Percentiles rank a stretch among this genome's conserved stretches.
Evolutionary conservation across 2,797 vertebrate species (phyloP).

Genomic region (Tiaroga cobitis): DNA sequence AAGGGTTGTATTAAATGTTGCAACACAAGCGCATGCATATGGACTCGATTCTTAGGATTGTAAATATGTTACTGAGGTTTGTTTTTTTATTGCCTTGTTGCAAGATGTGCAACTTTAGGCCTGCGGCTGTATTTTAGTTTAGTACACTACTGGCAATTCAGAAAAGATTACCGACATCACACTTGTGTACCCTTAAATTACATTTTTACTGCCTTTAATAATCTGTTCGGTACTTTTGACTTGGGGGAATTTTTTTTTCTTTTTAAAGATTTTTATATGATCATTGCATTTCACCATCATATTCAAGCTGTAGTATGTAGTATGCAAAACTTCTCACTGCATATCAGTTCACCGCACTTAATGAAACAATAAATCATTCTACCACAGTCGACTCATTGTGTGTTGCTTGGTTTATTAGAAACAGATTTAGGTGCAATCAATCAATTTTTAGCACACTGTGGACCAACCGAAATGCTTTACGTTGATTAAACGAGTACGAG

Average conservation of each 20-base stretch:
- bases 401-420: conserved; percentile 35
- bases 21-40: background rate
- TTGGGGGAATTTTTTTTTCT: background rate
- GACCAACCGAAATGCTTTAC: background rate
- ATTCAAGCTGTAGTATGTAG: background rate
- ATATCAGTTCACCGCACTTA: conserved; percentile 18
- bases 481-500: background rate
- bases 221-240: conserved; percentile 6
- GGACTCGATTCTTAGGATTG: conserved; percentile 28
- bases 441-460: background rate
- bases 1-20: conserved; percentile 15
- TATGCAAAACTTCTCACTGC: conserved; percentile 16
- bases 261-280: background rate
- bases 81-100: conserved; percentile 30
- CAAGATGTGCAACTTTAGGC: conserved; percentile 35
- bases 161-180: conserved; percentile 1
- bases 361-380: conserved; percentile 31
- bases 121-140: conserved; percentile 17
- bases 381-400: conserved; percentile 17
- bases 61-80: conserved; percentile 45
- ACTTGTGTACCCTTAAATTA: background rate
- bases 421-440: conserved; percentile 8
- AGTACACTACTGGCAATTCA: background rate
- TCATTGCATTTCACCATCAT: conserved; percentile 3
- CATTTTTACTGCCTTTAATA: background rate